phyloP scores from a whole-genome alignment of 2,113 vertebrate genomes.

The Scortum barcoo region DNA sequence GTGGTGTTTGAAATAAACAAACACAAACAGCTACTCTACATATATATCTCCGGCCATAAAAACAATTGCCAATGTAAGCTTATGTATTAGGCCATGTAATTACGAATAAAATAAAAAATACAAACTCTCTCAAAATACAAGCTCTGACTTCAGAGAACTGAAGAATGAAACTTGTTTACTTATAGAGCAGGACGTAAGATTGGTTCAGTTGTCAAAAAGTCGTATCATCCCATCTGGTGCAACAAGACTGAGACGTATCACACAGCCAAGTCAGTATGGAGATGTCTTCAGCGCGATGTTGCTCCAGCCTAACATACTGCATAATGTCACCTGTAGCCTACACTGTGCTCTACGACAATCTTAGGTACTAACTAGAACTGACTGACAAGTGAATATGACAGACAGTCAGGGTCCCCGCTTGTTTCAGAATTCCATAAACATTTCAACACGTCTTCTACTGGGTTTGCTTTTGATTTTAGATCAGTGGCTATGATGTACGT shows the following conservation, averaged over 20 bases:
- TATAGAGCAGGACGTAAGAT: background rate
- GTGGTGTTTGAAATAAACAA: background rate
- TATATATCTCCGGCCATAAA: background rate
- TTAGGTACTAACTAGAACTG: conserved; percentile 6
- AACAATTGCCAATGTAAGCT: background rate
- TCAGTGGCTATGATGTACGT: conserved; percentile 3
- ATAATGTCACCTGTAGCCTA: background rate
- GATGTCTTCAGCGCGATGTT: background rate
- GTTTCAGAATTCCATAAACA: background rate
- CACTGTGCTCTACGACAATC: background rate
- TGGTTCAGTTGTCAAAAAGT: conserved; percentile 21
- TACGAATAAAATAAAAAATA: conserved; percentile 1
- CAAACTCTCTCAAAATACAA: background rate
- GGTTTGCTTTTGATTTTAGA: conserved; percentile 24
- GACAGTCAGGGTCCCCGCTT: background rate
- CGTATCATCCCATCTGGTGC: conserved; percentile 9
- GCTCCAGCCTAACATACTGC: conserved; percentile 10
- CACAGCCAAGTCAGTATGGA: background rate
- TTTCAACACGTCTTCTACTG: background rate
- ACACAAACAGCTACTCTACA: background rate
- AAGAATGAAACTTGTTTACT: conserved; percentile 3
- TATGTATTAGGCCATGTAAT: background rate
- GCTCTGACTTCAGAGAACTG: background rate
- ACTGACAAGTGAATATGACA: conserved; percentile 20
- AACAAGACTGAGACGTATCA: background rate